Conservation (phyloP, 2,113 vertebrate species). For the Alligator sinensis region DNA sequence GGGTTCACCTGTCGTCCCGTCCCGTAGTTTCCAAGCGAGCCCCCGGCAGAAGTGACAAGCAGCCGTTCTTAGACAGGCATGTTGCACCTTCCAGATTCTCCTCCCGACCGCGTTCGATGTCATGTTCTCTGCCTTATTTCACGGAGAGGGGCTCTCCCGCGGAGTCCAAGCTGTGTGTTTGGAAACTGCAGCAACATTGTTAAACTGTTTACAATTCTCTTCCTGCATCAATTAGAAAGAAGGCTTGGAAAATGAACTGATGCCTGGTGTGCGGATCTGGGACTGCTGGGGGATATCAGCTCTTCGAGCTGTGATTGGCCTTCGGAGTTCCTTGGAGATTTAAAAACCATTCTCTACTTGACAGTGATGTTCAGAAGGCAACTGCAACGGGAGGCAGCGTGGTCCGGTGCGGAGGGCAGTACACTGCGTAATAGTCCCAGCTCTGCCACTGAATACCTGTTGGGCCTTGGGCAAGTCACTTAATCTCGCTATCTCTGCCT, state of each 20-base stretch:
- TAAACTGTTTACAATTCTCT: constrained; percentile 41
- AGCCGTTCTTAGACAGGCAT: constrained; percentile 35
- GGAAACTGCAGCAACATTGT: constrained; percentile 1
- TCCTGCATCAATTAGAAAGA: neutral
- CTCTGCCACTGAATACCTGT: neutral
- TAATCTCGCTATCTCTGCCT: neutral
- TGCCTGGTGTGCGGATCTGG: neutral
- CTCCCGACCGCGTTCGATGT: constrained; percentile 32
- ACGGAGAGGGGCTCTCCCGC: neutral
- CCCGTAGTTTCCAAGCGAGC: neutral
- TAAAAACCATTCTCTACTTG: neutral
- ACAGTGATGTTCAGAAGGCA: neutral
- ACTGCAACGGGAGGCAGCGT: neutral
- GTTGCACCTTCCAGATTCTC: constrained; percentile 68
- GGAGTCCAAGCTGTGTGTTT: constrained; percentile 4
- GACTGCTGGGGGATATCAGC: neutral
- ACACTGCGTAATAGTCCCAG: accelerated
- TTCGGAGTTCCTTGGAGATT: neutral
- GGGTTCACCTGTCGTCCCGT: neutral
- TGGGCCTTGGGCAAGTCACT: accelerated
- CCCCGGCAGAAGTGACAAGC: constrained; percentile 22
- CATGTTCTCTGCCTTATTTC: constrained; percentile 68
- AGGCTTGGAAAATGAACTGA: neutral
- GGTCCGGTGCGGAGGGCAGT: neutral
- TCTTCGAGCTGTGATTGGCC: neutral